Base-by-base conservation (phyloP, 2,888 invertebrate species). In the Caenorhabditis panamensis region DNA sequence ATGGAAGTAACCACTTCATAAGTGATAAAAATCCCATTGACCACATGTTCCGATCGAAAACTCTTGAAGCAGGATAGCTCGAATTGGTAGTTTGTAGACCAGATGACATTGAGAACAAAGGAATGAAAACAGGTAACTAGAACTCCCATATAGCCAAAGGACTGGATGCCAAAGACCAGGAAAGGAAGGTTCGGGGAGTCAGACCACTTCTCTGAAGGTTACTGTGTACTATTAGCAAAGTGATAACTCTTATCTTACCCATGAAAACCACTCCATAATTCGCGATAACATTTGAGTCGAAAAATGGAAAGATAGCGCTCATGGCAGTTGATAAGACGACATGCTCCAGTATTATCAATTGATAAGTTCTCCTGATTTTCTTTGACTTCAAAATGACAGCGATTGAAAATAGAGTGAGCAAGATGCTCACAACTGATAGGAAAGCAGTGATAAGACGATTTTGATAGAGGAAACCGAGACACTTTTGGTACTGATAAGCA, bases 71-170 rank as follows among this genome's bases (percentile, higher is more conserved):
- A 54, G 3, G 54, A 4, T n/a, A 28, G 3, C 3, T 16, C 8
- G 61, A 37, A 36, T 4, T 18, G 58, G 28, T 31, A 56, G 58
- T 36, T 31, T 8, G 58, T 36, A 28, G 18, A 18, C 31, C 31
- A 56, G 58, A 56, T 36, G 58, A 56, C 31, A 16, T 31, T 24
- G 61, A 61, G 41, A 13, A 47, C 41, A 41, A 61, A n/a, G 41
- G 41, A 41, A 28, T 24, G 61, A 41, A 24, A 61, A 3, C 41
- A 47, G 59, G 37, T 44, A 41, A 61, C 24, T 4, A 36, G 37
- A 28, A 56, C 31, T 4, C 20, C 31, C 31, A 56, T 31, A 28
- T 31, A 56, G 58, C n/a, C 31, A 13, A 36, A 56, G 2, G 37
- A 6, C 5, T 11, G 37, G 58, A 26, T 18, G 2, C 31, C 31